These are phyloP conservation scores for Phoxinus phoxinus DNA, from an alignment of 2,113 vertebrate species.

Conservation along the genomic window DNA sequence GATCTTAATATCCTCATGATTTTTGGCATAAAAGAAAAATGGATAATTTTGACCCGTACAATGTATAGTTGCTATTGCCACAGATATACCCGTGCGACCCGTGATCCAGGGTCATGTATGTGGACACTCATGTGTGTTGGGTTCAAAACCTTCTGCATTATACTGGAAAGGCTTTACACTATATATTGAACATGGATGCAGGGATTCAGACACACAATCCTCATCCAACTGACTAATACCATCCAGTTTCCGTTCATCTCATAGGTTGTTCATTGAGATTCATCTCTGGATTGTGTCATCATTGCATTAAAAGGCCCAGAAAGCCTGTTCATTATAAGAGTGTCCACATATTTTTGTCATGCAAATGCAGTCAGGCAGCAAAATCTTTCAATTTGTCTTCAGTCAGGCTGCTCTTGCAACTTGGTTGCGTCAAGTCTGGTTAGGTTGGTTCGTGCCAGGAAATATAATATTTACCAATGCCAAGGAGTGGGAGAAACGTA, in stretches of 20 bases:
- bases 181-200: background rate
- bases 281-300: background rate
- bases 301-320: background rate
- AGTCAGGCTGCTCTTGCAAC: slow-evolving; percentile 18
- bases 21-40: too few species aligned
- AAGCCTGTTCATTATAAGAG: background rate
- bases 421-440: slow-evolving; percentile 16
- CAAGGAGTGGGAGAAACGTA: background rate
- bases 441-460: background rate
- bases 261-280: background rate
- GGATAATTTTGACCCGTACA: too few species aligned
- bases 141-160: background rate
- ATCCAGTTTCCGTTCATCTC: background rate
- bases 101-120: too few species aligned
- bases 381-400: background rate
- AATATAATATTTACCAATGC: background rate
- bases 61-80: too few species aligned
- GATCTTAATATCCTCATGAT: too few species aligned
- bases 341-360: background rate
- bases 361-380: background rate
- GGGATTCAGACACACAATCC: background rate
- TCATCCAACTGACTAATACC: background rate
- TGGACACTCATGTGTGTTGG: background rate
- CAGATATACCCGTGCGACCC: too few species aligned
- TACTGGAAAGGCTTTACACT: background rate